These are phyloP conservation scores for Oreochromis mossambicus DNA, from an alignment of 2,797 vertebrate species.

Conservation along the genomic window DNA sequence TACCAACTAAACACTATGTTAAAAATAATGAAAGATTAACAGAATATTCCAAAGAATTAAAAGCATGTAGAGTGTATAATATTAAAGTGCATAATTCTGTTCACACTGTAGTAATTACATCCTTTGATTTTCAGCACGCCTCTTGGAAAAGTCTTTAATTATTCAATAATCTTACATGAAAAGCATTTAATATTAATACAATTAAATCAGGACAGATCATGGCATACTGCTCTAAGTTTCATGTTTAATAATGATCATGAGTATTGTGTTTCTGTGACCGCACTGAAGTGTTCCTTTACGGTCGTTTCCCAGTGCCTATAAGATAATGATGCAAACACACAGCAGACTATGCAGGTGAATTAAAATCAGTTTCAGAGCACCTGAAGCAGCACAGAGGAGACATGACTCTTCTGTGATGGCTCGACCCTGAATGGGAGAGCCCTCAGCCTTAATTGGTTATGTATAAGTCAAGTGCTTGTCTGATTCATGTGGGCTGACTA, in stretches of 20 bases:
- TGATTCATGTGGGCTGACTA: slow-evolving; percentile 33
- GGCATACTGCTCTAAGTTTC: background rate
- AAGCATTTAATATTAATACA: slow-evolving; percentile 9
- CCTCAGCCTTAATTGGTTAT: slow-evolving; percentile 28
- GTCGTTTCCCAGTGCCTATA: background rate
- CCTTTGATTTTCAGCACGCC: background rate
- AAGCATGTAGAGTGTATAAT: background rate
- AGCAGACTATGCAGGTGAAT: slow-evolving; percentile 16
- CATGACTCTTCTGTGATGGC: background rate
- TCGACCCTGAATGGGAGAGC: background rate
- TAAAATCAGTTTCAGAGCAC: background rate
- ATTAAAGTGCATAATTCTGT: background rate
- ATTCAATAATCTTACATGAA: slow-evolving; percentile 23
- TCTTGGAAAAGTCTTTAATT: background rate
- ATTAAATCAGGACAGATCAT: slow-evolving; percentile 1
- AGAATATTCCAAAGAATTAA: background rate
- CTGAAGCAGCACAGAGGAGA: background rate
- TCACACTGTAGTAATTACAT: background rate
- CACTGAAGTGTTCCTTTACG: background rate
- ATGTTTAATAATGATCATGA: slow-evolving; percentile 4
- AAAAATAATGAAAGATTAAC: background rate
- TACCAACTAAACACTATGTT: background rate
- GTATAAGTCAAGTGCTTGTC: background rate
- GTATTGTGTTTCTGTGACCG: background rate
- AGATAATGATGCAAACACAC: slow-evolving; percentile 40